Percentiles rank a stretch among this genome's conserved stretches.
These are phyloP conservation scores for Nothobranchius kuhntae DNA, from an alignment of 2,113 vertebrate genomes.

Conservation along the genomic window DNA sequence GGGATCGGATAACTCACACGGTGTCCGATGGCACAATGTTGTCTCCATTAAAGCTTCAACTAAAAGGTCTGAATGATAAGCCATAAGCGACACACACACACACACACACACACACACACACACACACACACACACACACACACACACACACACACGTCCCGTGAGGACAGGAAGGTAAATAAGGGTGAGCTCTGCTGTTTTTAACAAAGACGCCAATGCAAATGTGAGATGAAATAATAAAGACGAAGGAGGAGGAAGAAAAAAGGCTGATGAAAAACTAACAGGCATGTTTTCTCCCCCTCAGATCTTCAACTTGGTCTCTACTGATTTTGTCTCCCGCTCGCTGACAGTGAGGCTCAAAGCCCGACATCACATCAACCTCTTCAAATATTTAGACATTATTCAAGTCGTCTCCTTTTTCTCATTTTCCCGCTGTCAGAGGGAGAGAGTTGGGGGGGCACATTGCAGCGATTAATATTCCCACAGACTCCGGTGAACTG, in stretches of 20 bases:
- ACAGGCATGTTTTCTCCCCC: slow-evolving; percentile 52
- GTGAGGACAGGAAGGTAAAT: not conserved
- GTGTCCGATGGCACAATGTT: not conserved
- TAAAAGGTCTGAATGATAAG: slow-evolving; percentile 4
- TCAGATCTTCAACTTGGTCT: slow-evolving; percentile 66
- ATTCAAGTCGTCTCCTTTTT: slow-evolving; percentile 53
- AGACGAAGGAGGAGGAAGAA: slow-evolving; percentile 15
- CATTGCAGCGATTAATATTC: slow-evolving; percentile 71
- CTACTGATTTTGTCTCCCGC: slow-evolving; percentile 65
- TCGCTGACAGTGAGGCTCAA: slow-evolving; percentile 64
- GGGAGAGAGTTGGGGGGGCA: slow-evolving; percentile 27
- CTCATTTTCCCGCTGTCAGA: slow-evolving; percentile 34
- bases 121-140: no score
- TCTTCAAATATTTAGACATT: slow-evolving; percentile 75
- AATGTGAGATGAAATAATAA: slow-evolving; percentile 9
- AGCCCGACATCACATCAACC: slow-evolving; percentile 71
- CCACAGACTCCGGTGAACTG: slow-evolving; percentile 51
- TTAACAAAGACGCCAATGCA: slow-evolving; percentile 11
- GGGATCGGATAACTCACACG: slow-evolving; percentile 10
- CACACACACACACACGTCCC: not conserved
- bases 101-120: no score
- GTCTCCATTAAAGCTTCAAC: slow-evolving; percentile 11
- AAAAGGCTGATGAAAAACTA: slow-evolving; percentile 56
- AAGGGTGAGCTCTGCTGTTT: slow-evolving; percentile 28
- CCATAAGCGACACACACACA: no score